These are phyloP conservation scores for Oligia latruncula DNA, from an alignment of 2,888 invertebrate species.

Conservation along the genomic window DNA sequence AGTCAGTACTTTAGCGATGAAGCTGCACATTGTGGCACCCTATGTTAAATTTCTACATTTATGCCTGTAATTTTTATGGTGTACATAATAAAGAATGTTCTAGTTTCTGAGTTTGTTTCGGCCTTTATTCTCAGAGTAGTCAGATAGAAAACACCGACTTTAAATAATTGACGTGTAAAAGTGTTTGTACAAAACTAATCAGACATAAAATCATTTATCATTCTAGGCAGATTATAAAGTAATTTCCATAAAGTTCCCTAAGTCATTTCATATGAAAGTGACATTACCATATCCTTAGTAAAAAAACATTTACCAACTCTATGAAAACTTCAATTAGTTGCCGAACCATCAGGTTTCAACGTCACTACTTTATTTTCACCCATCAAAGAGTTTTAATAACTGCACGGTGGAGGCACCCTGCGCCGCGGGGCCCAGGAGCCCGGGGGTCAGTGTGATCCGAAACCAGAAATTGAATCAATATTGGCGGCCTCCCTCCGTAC, in stretches of 20 bases:
- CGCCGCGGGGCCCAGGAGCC: not conserved
- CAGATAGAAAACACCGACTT: not conserved
- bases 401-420: constrained; percentile 13
- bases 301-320: not conserved
- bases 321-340: constrained; percentile 14
- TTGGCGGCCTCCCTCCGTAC: constrained; percentile 33
- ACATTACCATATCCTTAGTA: not conserved
- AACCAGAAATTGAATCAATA: constrained; percentile 55
- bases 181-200: no score
- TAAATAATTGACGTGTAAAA: no score
- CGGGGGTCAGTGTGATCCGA: constrained; percentile 36
- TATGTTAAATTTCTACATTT: no score
- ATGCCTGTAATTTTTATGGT: no score
- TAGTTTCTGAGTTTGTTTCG: no score
- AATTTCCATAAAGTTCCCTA: not conserved
- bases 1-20: no score
- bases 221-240: not conserved
- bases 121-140: no score
- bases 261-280: not conserved
- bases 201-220: no score
- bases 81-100: no score
- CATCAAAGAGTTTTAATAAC: constrained; percentile 59
- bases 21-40: no score
- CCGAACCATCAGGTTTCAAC: not conserved
- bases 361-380: constrained; percentile 26